Evolutionary conservation across 2,113 vertebrate genomes (phyloP), one percentile per base, ranked within the genome.

Genomic region (Megalops atlanticus): DNA sequence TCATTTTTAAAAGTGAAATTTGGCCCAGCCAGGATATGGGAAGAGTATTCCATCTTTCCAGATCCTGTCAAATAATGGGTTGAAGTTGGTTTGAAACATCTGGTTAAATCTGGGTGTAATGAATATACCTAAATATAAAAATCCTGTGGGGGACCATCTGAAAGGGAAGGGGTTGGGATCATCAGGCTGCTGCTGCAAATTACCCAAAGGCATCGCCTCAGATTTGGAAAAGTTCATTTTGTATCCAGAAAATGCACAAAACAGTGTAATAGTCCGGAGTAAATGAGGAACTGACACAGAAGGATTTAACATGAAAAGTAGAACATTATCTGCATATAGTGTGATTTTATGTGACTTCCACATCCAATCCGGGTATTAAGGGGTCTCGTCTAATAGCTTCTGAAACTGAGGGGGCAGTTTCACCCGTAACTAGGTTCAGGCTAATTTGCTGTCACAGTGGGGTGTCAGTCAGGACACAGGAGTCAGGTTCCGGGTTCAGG

Each of bases 21-120:
- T n/a, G n/a, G n/a, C n/a, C 38, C 27, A 74, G 71, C 10, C 71
- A 74, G 14, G 71, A 74, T 74, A 74, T 74, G 38, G 71, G 33
- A 35, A 74, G 71, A 12, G 27, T 74, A 11, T 35, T 40, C 71
- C 4, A 35, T 35, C 33, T 18, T 5, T 35, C 2, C n/a, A 74
- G 33, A 35, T 40, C 33, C 33, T 74, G 38, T 35, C 38, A 5
- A 74, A 74, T n/a, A 74, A 31, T 21, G 71, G 71, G 18, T 33
- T 74, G 21, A 5, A 35, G 38, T 74, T 35, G 35, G 33, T 15
- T 74, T 74, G 18, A 27, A 10, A 35, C 33, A 74, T 35, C 38
- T 74, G n/a, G 35, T 35, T n/a, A n/a, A n/a, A n/a, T n/a, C n/a
- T n/a, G n/a, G n/a, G n/a, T n/a, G n/a, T n/a, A n/a, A n/a, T n/a